phyloP scores from a whole-genome alignment of 1,140 invertebrate genomes.

The Solenopsis invicta region DNA sequence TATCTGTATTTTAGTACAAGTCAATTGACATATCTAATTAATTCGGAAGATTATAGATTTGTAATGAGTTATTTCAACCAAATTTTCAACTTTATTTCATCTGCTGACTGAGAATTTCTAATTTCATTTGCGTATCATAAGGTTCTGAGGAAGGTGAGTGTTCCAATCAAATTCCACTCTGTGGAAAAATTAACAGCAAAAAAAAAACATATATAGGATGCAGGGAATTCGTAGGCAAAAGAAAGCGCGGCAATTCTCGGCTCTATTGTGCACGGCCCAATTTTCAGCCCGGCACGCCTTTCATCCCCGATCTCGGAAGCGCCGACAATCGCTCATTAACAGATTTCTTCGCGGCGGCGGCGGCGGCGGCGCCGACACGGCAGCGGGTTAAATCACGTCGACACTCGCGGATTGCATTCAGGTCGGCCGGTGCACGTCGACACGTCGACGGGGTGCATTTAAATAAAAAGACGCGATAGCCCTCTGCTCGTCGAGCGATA shows the following conservation, averaged over 20 bases:
- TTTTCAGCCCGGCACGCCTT: conserved; percentile 78
- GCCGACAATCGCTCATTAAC: conserved; percentile 86
- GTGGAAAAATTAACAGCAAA: conserved; percentile 13
- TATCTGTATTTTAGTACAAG: neutral
- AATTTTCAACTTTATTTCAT: neutral
- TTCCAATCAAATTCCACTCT: neutral
- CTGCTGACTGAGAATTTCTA: neutral
- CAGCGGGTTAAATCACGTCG: conserved; percentile 78
- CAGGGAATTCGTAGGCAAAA: neutral
- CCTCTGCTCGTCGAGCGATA: conserved; percentile 75
- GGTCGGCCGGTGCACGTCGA: conserved; percentile 63
- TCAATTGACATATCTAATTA: too few relatives aligned
- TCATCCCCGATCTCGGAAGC: conserved; percentile 76
- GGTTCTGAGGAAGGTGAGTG: neutral
- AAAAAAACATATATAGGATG: neutral
- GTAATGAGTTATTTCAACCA: neutral
- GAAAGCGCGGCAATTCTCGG: conserved; percentile 46
- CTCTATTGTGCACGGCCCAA: conserved; percentile 71
- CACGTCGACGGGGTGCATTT: conserved; percentile 78
- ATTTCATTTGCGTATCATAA: neutral
- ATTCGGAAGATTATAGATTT: neutral
- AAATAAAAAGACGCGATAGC: conserved; percentile 84
- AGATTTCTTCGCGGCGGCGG: conserved; percentile 81
- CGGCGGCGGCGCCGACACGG: conserved; percentile 43
- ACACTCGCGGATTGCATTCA: conserved; percentile 76